Conservation (phyloP, 2,113 vertebrate genomes). For the Labeo rohita region DNA sequence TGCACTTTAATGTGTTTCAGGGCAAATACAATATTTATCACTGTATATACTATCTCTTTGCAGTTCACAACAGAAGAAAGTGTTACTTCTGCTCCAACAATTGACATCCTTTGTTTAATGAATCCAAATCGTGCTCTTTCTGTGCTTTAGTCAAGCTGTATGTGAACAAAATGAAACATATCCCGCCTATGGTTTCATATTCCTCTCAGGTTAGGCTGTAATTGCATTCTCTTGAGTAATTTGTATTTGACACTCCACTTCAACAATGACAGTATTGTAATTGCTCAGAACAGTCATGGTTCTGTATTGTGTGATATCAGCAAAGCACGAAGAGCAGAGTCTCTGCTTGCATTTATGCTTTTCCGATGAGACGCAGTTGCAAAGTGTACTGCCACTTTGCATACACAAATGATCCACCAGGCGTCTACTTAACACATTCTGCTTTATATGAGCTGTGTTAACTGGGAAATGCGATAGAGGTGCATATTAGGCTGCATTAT, state of each 20-base stretch:
- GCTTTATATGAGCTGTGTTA: conserved; percentile 23
- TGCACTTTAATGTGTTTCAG: neutral
- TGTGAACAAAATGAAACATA: conserved; percentile 64
- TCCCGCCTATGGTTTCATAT: conserved; percentile 57
- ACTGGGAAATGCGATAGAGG: neutral
- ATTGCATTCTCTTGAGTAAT: conserved; percentile 71
- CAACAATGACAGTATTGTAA: conserved; percentile 72
- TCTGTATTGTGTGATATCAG: conserved; percentile 68
- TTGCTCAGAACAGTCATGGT: conserved; percentile 70
- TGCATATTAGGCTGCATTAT: neutral
- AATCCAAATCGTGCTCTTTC: conserved; percentile 12
- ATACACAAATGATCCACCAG: conserved; percentile 31
- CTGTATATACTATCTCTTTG: neutral
- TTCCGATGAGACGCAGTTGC: conserved; percentile 25
- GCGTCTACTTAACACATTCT: conserved; percentile 18
- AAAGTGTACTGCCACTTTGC: conserved; percentile 29
- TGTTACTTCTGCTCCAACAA: conserved; percentile 2
- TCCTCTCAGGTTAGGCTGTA: conserved; percentile 66
- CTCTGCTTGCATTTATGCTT: conserved; percentile 24
- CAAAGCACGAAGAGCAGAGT: conserved; percentile 54
- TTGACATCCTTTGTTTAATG: conserved; percentile 11
- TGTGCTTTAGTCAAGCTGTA: conserved; percentile 51
- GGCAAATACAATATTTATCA: conserved; percentile 12
- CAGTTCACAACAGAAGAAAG: neutral
- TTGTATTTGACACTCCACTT: conserved; percentile 71